phyloP scores from a whole-genome alignment of 2,888 invertebrate genomes.

The Synanthedon myopaeformis region DNA sequence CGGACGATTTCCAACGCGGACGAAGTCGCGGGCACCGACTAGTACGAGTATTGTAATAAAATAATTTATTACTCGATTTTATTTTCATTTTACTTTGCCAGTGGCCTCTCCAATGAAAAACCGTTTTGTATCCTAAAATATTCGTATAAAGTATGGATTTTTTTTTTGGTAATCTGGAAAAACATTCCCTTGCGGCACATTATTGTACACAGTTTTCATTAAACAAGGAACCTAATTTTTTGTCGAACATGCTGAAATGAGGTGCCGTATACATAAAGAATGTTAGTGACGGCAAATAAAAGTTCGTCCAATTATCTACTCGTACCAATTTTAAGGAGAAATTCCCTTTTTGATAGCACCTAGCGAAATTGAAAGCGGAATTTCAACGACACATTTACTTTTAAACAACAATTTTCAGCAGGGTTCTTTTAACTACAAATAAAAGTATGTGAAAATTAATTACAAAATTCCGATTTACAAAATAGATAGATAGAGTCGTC shows the following conservation, averaged over 20 bases:
- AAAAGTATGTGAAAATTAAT: too few species aligned
- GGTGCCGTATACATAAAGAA: constrained; percentile 53
- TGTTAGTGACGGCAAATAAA: constrained; percentile 59
- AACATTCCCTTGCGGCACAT: constrained; percentile 58
- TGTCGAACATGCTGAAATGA: constrained; percentile 48
- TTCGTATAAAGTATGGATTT: constrained; percentile 52
- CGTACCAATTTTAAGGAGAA: too few species aligned
- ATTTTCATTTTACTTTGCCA: constrained; percentile 3
- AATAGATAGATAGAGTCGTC: too few species aligned
- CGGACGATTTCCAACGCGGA: too few species aligned
- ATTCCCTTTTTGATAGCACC: neutral
- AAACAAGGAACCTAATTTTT: constrained; percentile 54
- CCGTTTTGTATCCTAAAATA: constrained; percentile 36
- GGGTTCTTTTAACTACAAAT: too few species aligned
- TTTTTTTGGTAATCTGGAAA: constrained; percentile 49
- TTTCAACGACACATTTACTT: too few species aligned
- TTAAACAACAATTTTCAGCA: too few species aligned
- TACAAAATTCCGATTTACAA: too few species aligned
- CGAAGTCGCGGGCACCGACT: too few species aligned
- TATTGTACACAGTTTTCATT: constrained; percentile 64
- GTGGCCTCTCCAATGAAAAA: constrained; percentile 4
- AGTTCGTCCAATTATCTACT: constrained; percentile 48
- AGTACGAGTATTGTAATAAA: too few species aligned
- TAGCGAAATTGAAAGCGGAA: neutral
- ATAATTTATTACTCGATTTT: too few species aligned